Evolutionary conservation across 1,140 invertebrate species (phyloP).

Genomic region (Fopius arisanus): DNA sequence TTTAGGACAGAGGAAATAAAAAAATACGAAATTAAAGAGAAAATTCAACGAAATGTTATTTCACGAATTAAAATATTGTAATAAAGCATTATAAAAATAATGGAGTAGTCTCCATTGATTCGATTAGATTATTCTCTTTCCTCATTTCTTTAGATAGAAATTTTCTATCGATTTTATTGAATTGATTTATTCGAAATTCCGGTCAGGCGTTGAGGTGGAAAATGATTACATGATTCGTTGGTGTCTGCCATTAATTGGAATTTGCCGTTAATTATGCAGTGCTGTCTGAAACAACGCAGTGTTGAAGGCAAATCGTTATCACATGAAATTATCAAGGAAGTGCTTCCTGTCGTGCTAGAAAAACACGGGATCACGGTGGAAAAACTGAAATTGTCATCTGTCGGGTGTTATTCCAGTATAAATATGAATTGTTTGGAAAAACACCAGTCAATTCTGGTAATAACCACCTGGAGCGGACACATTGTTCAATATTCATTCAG

Average conservation of each 20-base stretch:
- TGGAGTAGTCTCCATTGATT: neutral
- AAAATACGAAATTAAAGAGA: neutral
- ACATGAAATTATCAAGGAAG: slow-evolving; percentile 25
- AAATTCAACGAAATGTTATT: too few relatives aligned
- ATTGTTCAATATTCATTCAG: neutral
- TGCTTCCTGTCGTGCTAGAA: slow-evolving; percentile 24
- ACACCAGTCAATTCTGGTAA: neutral
- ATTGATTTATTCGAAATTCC: too few relatives aligned
- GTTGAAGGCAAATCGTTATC: neutral
- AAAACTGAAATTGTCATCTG: neutral
- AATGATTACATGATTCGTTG: too few relatives aligned
- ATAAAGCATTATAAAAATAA: neutral
- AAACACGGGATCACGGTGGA: neutral
- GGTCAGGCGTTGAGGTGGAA: too few relatives aligned
- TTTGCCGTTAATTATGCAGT: neutral
- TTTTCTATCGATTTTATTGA: too few relatives aligned
- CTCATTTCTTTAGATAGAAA: neutral
- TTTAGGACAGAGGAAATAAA: neutral
- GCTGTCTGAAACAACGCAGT: neutral
- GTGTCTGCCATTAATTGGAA: neutral
- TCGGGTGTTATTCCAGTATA: neutral
- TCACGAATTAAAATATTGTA: neutral
- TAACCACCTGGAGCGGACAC: neutral
- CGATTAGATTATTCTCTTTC: too few relatives aligned
- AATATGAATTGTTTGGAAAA: neutral